Base-by-base conservation (phyloP, 2,888 invertebrate species). In the Cantharis lateralis region DNA sequence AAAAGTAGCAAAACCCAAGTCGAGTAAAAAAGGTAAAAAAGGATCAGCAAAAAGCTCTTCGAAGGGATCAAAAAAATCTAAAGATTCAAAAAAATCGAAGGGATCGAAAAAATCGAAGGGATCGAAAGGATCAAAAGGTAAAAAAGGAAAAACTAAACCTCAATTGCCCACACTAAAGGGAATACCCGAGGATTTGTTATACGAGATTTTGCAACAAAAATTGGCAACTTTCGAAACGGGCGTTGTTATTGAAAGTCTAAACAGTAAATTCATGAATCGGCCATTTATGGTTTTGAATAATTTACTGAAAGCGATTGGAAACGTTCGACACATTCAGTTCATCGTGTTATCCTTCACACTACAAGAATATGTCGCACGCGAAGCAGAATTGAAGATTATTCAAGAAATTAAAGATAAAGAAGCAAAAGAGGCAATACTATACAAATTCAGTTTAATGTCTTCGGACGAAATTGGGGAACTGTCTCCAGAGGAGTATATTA, bases 231-330 rank as follows among this genome's bases (percentile, higher is more conserved):
- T 80, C 69, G 70, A 78, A 32, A 80, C 72, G 18, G 85, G 84
- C 18, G 15, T 87, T 24, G 80, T 88, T 10, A 83, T 88, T 11
- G 87, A 88, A 77, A 84, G 85, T 26, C 80, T 88, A 18, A 61
- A 83, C 15, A 87, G 86, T 73, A 79, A 80, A 9, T 88, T 88
- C 76, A 74, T 88, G 11, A 74, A 79, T 7, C 81, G 82, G 16
- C 82, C 84, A 9, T 75, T 81, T 20, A 32, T 83, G 5, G 83
- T 84, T 11, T 79, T 87, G 16, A 81, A 83, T 71, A 81, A 80
- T 71, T 69, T 88, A 15, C 73, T 88, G 62, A 81, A 81, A 76
- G 84, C 84, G 3, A 79, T 83, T 18, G 86, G 86, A 24, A 83
- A 86, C 78, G 80, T 84, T 0, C 77, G 82, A 73, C 84, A 85